These are phyloP conservation scores for Salmo trutta DNA, from an alignment of 2,797 vertebrate species.

Conservation along the genomic window DNA sequence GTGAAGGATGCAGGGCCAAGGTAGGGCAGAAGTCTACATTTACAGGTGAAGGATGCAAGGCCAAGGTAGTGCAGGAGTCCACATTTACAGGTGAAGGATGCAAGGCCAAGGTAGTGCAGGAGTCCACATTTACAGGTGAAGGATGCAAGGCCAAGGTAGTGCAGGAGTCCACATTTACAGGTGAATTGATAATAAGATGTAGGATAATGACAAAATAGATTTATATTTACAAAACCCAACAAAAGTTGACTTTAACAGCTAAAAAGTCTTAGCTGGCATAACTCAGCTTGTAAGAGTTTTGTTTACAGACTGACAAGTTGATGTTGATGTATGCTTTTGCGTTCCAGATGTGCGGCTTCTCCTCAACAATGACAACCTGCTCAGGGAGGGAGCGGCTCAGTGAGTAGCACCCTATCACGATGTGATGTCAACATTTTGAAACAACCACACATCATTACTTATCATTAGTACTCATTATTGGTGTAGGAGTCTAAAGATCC, in stretches of 20 bases:
- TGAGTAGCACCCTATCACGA: constrained; percentile 72
- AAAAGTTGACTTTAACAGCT: neutral
- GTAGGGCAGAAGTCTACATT: too few species aligned
- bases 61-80: too few species aligned
- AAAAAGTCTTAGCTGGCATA: neutral
- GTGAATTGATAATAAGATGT: too few species aligned
- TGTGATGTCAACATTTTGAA: neutral
- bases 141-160: too few species aligned
- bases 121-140: too few species aligned
- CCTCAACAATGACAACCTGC: constrained; percentile 98
- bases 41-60: too few species aligned
- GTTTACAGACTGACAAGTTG: neutral
- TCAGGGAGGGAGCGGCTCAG: constrained; percentile 97
- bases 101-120: too few species aligned
- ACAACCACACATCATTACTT: neutral
- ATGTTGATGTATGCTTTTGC: constrained; percentile 31
- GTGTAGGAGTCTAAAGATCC: neutral
- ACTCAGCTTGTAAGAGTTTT: neutral
- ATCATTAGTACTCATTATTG: neutral
- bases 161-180: too few species aligned
- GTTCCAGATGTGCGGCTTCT: constrained; percentile 94
- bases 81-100: too few species aligned
- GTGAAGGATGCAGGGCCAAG: too few species aligned
- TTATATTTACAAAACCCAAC: neutral
- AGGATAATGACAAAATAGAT: neutral